Conservation (phyloP, 2,113 vertebrate genomes). For the Cercocebus atys region DNA sequence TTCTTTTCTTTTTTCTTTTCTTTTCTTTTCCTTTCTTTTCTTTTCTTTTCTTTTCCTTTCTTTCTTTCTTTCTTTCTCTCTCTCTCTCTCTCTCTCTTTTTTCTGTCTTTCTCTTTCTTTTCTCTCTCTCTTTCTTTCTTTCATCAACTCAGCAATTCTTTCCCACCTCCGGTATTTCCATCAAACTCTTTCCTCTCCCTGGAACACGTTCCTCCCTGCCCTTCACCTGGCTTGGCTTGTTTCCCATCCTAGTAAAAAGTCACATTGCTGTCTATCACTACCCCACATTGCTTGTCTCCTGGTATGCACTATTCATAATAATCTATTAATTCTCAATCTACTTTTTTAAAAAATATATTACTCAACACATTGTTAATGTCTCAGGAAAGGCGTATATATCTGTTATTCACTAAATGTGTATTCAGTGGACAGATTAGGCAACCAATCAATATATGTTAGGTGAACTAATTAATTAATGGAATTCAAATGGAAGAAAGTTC, state of each 20-base stretch:
- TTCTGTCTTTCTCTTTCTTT: neutral
- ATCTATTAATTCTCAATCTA: constrained; percentile 4
- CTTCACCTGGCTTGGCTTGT: neutral
- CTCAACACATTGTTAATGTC: neutral
- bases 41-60: fast-evolving
- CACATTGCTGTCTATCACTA: neutral
- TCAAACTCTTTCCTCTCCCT: neutral
- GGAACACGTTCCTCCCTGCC: neutral
- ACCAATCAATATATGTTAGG: neutral
- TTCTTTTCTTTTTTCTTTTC: too few relatives aligned
- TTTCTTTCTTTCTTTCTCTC: too few relatives aligned
- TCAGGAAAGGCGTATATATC: neutral
- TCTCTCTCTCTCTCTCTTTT: too few relatives aligned
- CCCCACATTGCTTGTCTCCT: neutral
- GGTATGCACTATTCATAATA: neutral
- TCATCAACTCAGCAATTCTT: neutral
- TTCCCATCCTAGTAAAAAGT: neutral
- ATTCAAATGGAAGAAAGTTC: neutral
- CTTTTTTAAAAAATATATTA: neutral
- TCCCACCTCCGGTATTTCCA: neutral
- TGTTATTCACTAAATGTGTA: neutral
- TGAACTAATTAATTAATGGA: constrained; percentile 4
- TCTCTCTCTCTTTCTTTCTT: neutral
- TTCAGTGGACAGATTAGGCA: neutral
- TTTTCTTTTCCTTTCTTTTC: fast-evolving